Evolutionary conservation across 2,113 vertebrate species (phyloP), one percentile per base, ranked within the genome.

Genomic region (Hoplias malabaricus): DNA sequence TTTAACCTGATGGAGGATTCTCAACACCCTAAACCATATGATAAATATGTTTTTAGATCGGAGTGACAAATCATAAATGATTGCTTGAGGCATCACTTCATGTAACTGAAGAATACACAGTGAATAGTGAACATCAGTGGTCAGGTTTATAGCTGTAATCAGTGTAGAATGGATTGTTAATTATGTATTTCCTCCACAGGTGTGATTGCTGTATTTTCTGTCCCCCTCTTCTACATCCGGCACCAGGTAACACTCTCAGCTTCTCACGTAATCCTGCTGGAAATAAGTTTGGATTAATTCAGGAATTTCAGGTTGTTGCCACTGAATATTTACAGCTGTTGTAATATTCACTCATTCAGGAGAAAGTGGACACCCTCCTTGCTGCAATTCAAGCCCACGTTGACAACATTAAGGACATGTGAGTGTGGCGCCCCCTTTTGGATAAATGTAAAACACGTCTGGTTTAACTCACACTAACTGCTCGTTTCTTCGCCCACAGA

Each of bases 151-250:
- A n/a, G n/a, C 4, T 40, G 33, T 46, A 21, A 46, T 8, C 3
- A 9, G 59, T 13, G 7, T 11, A 3, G 6, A 36, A 12, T 19
- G 50, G 36, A 16, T 1, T 8, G 2, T 38, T 19, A 14, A 4
- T n/a, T 14, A 9, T 7, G 43, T 38, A 67, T 10, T 10, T n/a
- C 7, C 31, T 14, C 27, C 74, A 0, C 89, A 98, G 96, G 92
- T 84, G 92, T 96, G 78, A 94, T 97, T 0, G 90, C 89, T 13
- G 40, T 94, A 56, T 98, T 98, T 88, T 96, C 95, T 21, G 69
- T 96, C 73, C 96, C 96, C 34, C 89, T 98, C 84, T 93, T 96
- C 75, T 96, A 97, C 87, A 88, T 79, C 77, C 92, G 92, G 19
- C 93, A 91, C 82, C 94, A 97, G 95, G 96, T 97, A 87, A 87